phyloP scores from a whole-genome alignment of 2,113 vertebrate species.

The Mormoops blainvillei region DNA sequence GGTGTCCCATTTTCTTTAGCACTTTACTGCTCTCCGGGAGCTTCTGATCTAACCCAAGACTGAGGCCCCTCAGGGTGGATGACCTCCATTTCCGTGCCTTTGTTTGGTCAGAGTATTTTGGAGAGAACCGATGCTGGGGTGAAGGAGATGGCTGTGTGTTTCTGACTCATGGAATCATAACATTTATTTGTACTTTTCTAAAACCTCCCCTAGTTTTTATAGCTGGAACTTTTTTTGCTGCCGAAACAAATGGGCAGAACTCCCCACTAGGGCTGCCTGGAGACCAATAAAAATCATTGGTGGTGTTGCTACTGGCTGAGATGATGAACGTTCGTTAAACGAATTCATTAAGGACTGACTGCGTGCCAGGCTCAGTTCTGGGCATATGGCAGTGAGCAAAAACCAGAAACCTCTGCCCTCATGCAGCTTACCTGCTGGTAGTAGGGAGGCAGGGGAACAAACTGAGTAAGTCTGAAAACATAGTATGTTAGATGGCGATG shows the following conservation, averaged over 20 bases:
- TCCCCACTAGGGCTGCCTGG: background rate
- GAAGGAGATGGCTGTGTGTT: background rate
- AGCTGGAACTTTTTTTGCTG: background rate
- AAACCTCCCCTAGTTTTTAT: background rate
- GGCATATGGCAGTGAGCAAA: background rate
- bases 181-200: background rate
- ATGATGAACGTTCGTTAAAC: background rate
- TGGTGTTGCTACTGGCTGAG: background rate
- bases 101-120: background rate
- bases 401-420: background rate
- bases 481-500: too few relatives aligned
- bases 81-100: background rate
- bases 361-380: background rate
- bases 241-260: background rate
- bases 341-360: background rate
- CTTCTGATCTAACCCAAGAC: background rate
- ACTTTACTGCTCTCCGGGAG: background rate
- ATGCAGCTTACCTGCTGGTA: background rate
- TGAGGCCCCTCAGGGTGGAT: background rate
- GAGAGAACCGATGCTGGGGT: background rate
- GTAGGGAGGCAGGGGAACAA: background rate
- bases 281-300: background rate
- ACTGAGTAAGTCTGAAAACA: accelerated
- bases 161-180: background rate
- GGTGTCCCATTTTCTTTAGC: background rate